Percentiles rank a stretch among this genome's conserved stretches.
Conservation (phyloP, 2,888 invertebrate genomes). For the Ormyrus labotus region DNA sequence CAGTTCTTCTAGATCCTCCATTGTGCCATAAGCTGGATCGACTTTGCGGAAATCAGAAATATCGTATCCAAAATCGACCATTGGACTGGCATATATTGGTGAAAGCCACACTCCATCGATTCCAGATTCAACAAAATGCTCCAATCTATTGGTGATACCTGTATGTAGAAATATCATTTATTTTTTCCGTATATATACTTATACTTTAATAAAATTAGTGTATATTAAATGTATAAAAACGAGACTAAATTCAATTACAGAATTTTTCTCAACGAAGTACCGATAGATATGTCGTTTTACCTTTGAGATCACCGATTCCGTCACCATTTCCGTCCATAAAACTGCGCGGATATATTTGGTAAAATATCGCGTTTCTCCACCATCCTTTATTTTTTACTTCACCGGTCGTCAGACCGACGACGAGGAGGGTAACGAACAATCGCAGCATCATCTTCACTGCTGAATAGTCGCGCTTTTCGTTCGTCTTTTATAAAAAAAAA, state of each 20-base stretch:
- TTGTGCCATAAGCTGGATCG: constrained; percentile 84
- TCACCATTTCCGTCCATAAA: constrained; percentile 68
- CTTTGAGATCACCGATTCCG: constrained; percentile 69
- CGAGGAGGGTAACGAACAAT: constrained; percentile 56
- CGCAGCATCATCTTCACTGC: constrained; percentile 56
- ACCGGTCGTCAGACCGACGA: constrained; percentile 57
- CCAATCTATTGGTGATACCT: constrained; percentile 80
- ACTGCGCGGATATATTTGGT: constrained; percentile 71
- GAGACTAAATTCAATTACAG: too few species aligned
- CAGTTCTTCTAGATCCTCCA: constrained; percentile 83
- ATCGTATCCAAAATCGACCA: constrained; percentile 92
- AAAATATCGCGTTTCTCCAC: constrained; percentile 69
- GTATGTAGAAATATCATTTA: constrained; percentile 11
- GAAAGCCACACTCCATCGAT: constrained; percentile 89
- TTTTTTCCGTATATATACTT: neutral
- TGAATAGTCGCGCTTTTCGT: constrained; percentile 5
- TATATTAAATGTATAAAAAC: too few species aligned
- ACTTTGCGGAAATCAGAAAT: constrained; percentile 86
- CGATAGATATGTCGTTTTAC: constrained; percentile 56
- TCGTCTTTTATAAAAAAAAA: constrained; percentile 55
- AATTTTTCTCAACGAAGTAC: too few species aligned
- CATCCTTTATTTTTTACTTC: constrained; percentile 67
- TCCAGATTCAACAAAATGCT: constrained; percentile 83
- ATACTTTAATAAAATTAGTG: too few species aligned
- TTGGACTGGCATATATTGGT: constrained; percentile 89